Base-by-base conservation (phyloP, 2,888 invertebrate genomes). In the Dicyrtomina minuta region DNA sequence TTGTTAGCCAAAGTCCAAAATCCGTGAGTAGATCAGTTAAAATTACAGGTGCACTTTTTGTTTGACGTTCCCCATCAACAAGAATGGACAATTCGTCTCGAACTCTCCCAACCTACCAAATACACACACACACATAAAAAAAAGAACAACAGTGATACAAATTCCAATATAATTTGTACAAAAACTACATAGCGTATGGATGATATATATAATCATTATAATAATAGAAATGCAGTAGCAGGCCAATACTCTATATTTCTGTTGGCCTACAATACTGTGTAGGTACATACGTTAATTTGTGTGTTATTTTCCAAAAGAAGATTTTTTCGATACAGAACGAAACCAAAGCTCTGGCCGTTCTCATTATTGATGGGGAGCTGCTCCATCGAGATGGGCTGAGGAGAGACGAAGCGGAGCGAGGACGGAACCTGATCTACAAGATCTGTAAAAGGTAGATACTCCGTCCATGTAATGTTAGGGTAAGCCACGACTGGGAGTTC, bases 261-360 rank as follows among this genome's bases (percentile, higher is more conserved):
- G n/a, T n/a, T n/a, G n/a, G n/a, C n/a, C n/a, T n/a, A n/a, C n/a
- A n/a, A n/a, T n/a, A n/a, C n/a, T n/a, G n/a, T n/a, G n/a, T n/a
- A n/a, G n/a, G n/a, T 12, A 26, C 46, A 24, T 33, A 72, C 72
- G 49, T 64, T 60, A 41, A 68, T 51, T 17, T 12, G 56, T 10
- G 62, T 58, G 46, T 70, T 67, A 22, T 56, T 59, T 27, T 67
- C 22, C 15, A 51, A 17, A 1, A 10, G 2, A 26, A 24, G 71
- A 24, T 72, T 74, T 70, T 82, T 84, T 43, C 84, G 78, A 79
- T 87, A 87, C 27, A 86, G 75, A 33, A 84, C 82, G 75, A 85
- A 86, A 1, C 87, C 87, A 75, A 83, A 85, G 67, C 84, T 83
- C 80, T 87, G 87, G 1, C 86, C 86, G 39, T 81, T 82, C 74